Evolutionary conservation across 2,113 vertebrate genomes (phyloP), one percentile per base, ranked within the genome.

Genomic region (Muntiacus reevesi): DNA sequence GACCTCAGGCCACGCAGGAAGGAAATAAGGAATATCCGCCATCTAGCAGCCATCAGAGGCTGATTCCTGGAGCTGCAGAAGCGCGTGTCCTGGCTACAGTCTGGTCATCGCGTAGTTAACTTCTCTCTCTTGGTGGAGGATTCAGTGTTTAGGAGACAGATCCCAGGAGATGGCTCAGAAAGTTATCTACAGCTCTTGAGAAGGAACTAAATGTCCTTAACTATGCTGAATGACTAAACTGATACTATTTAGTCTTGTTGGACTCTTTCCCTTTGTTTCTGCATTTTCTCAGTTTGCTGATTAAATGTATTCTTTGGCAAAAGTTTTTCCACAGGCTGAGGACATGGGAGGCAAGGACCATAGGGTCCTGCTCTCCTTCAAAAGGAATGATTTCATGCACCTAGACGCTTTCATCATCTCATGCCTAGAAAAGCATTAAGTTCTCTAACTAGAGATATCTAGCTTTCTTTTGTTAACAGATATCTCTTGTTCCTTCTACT

Each of bases 41-140:
- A 27, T 27, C 71, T 2, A 14, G 71, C 71, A 76, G 21, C 36
- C 71, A 2, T 27, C 71, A 27, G 21, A 14, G 36, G 23, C 36
- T 0, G 2, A 25, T 27, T 27, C 36, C 36, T 40, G 71, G 71
- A 1, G 3, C 36, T 43, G 71, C 71, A 14, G 71, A 36, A 43
- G 36, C 6, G 1, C 0, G 14, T 43, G 12, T 27, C 71, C 14
- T 14, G 36, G 71, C 6, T 14, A 7, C n/a, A 40, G 36, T 14
- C 36, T 27, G 5, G 23, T 5, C 12, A 27, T 4, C 23, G 14
- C 5, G 0, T 7, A 14, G 36, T 25, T 43, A 76, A 13, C 23
- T 27, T 27, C 71, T 43, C 14, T 43, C 11, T 43, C 36, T 14
- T 76, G 71, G 23, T 27, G 71, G 71, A 13, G 36, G 36, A 27